Evolutionary conservation across 2,797 vertebrate species (phyloP), one percentile per base, ranked within the genome.

Genomic region (Gouania willdenowi): DNA sequence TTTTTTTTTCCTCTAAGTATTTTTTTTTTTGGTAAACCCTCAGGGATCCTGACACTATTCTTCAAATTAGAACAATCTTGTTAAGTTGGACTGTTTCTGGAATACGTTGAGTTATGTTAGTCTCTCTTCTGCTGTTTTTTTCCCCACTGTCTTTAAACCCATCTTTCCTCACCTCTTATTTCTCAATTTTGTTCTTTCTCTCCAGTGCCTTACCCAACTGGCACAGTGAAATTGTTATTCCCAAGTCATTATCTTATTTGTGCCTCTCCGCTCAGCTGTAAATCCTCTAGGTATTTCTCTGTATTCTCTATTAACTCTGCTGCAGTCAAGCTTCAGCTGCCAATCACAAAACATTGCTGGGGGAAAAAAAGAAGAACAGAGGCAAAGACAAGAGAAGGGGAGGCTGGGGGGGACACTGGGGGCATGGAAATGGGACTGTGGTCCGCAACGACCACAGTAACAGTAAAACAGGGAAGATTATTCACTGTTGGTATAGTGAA

Each of bases 241-340:
- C 70, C 75, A 65, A 77, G 73, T 83, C 78, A 82, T 83, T 82
- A 82, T 85, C 83, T 79, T 85, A 85, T 87, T 85, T 84, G 82
- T 82, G 67, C 55, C 77, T 83, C 78, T 87, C 79, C 77, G 75
- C 66, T 78, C 81, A 71, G 77, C 74, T 85, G 80, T 80, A 82
- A 87, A 76, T 86, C 74, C 80, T 81, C 70, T 26, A 83, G 70
- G 77, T 83, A 81, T 83, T 81, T 61, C 70, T 83, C 60, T 75
- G 66, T 72, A 75, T 81, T 82, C 75, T 81, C 78, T 72, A 81
- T 81, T 79, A 83, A 80, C 72, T 82, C 72, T 51, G 59, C 70
- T 38, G 68, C 74, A 74, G 74, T 75, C 69, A 60, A 66, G 71
- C 78, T 78, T 44, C 55, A 70, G 48, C 80, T 83, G 83, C 77